Base-by-base conservation (phyloP, 2,888 invertebrate genomes). In the Stegana nigrithorax region DNA sequence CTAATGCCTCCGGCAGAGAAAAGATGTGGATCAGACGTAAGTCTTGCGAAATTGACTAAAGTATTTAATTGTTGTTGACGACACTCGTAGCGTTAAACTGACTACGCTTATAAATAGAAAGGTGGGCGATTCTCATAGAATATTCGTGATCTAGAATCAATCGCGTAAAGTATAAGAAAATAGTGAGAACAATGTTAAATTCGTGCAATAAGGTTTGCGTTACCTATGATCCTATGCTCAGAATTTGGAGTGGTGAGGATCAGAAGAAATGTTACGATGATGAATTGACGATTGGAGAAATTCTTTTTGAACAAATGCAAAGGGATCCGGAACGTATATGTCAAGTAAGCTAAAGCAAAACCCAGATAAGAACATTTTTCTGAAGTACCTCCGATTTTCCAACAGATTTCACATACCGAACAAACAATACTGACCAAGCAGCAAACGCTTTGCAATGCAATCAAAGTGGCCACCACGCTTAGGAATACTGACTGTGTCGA, bases 381-480 rank as follows among this genome's bases (percentile, higher is more conserved):
- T 8, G 12, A 19, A 14, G 19, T 7, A 45, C 8, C 12, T 7
- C 25, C 17, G n/a, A 7, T 57, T 21, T 7, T 32, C 3, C 12
- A 23, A 7, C 10, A 67, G 67, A 63, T 67, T 36, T 67, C 66
- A 1, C 63, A 26, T 5, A 63, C 66, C 17, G 67, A 67, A 32
- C 36, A 57, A 14, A 66, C 66, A 6, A 8, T 56, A 3, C 19
- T 67, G 12, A 56, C 44, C 5, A 55, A 56, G 23, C 50, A 25
- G 1, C 58, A 67, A 39, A 36, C 66, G 5, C 50, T 62, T 0
- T 14, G 10, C 14, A 66, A 66, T 27, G n/a, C 64, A 14, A 65
- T 68, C 44, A 62, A 64, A 1, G 47, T 73, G 10, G 72, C 72
- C 21, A 65, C 64, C 27, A 60, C 66, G 29, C 32, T 72, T 27